Base-by-base conservation (phyloP, 2,797 vertebrate species). In the Silurus aristotelis region DNA sequence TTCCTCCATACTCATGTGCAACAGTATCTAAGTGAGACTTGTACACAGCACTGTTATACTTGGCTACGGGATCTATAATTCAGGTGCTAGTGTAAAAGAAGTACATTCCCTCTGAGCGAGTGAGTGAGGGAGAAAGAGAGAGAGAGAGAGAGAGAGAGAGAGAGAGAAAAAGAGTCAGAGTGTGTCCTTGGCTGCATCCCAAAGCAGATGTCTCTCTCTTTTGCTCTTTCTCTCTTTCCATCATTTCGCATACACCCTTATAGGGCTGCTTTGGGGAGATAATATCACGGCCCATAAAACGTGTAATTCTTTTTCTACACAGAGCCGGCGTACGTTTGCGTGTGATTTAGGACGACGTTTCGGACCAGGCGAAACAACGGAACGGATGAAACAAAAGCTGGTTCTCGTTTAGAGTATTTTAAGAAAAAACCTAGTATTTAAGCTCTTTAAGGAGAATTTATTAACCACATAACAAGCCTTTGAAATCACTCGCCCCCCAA, bases 401-500 rank as follows among this genome's bases (percentile, higher is more conserved):
- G 85, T 90, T 92, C 75, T 46, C 77, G 87, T 93, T 90, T 87
- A 61, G 71, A 83, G 86, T 89, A 87, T 87, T 86, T 46, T 85
- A 84, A 25, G 8, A 27, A 3, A 76, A 27, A 63, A 72, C 56
- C 85, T 72, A 80, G 88, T 43, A 86, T 86, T 55, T 12, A 56
- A 86, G 27, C 22, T 64, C 22, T 78, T 85, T 89, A 91, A 87
- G 85, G 79, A 84, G 83, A 90, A 91, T 92, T 92, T 92, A 93
- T 89, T 91, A 91, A 91, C 89, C 89, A 76, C 83, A 91, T 92
- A 90, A 91, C 87, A 86, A 89, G 89, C 88, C 90, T 93, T 90
- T 91, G 86, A 92, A 91, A 87, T 67, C 43, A 78, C 83, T 58
- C 71, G 56, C 22, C 25, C 75, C 52, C 15, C 80, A 7, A 52